Evolutionary conservation across 2,797 vertebrate genomes (phyloP).

Genomic region (Poecilia gillii): DNA sequence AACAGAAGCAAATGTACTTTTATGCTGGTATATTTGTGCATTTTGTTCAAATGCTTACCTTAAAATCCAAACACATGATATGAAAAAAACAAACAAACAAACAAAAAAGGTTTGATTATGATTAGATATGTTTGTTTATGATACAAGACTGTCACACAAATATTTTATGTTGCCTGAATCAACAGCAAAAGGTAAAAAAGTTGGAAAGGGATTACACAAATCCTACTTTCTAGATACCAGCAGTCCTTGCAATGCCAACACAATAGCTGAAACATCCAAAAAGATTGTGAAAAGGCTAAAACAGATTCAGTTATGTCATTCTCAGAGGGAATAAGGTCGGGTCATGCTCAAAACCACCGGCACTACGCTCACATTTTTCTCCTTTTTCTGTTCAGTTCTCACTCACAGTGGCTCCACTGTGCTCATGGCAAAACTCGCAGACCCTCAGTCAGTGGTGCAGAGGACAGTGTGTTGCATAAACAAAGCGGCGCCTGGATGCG

Average conservation of each 20-base stretch:
- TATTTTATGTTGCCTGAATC: constrained; percentile 22
- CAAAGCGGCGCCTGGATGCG: too few relatives aligned
- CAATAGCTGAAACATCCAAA: constrained; percentile 42
- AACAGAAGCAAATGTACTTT: neutral
- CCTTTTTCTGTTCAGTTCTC: too few relatives aligned
- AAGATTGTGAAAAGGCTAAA: constrained; percentile 25
- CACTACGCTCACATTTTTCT: too few relatives aligned
- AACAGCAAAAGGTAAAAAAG: constrained; percentile 51
- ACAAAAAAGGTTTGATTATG: constrained; percentile 30
- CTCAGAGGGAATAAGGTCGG: neutral
- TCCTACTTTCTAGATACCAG: constrained; percentile 46
- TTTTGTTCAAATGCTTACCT: constrained; percentile 34
- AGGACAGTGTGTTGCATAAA: too few relatives aligned
- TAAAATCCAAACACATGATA: constrained; percentile 25
- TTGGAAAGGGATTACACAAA: constrained; percentile 54
- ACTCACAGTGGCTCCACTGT: too few relatives aligned
- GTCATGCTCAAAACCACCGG: too few relatives aligned
- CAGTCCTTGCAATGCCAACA: constrained; percentile 38
- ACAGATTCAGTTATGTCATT: constrained; percentile 44
- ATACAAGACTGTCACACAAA: constrained; percentile 44
- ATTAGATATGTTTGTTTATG: constrained; percentile 42
- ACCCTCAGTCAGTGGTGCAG: too few relatives aligned
- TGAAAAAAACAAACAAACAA: constrained; percentile 8
- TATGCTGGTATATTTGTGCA: constrained; percentile 9
- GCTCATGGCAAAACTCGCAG: too few relatives aligned